Evolutionary conservation across 2,888 invertebrate genomes (phyloP).

Genomic region (Deilephila porcellus): DNA sequence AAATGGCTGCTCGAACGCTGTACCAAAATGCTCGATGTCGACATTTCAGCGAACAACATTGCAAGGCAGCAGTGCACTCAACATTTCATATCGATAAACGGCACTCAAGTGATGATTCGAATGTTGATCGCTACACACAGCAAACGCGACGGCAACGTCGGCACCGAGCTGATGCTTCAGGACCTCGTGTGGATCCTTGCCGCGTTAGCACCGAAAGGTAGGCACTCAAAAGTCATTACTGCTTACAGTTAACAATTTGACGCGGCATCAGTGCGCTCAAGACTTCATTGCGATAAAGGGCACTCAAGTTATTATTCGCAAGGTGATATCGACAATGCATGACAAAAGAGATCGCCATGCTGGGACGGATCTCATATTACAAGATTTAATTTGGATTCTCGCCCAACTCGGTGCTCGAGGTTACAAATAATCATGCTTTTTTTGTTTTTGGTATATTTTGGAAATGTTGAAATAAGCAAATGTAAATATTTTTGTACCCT

Average conservation of each 20-base stretch:
- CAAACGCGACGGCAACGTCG: conserved; percentile 80
- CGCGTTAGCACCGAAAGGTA: conserved; percentile 84
- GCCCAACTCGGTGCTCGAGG: conserved; percentile 82
- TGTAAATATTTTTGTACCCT: not conserved
- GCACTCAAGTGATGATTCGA: conserved; percentile 84
- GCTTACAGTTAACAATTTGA: conserved; percentile 77
- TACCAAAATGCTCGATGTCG: conserved; percentile 47
- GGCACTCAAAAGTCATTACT: conserved; percentile 45
- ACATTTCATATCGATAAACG: conserved; percentile 82
- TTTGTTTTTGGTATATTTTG: not conserved
- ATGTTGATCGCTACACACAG: conserved; percentile 79
- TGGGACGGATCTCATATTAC: conserved; percentile 75
- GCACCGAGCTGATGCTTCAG: conserved; percentile 82
- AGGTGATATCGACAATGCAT: conserved; percentile 74
- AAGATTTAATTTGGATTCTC: conserved; percentile 85
- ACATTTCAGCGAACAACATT: conserved; percentile 81
- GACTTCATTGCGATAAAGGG: conserved; percentile 80
- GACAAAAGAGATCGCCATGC: conserved; percentile 75
- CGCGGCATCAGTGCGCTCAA: conserved; percentile 75
- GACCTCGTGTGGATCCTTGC: conserved; percentile 86
- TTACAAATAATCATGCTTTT: conserved; percentile 46
- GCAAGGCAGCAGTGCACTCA: conserved; percentile 80
- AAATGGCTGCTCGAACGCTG: conserved; percentile 29
- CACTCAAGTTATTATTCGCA: conserved; percentile 80
- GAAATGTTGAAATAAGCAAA: not conserved